Conservation (phyloP, 2,888 invertebrate species). For the Cephus nigrinus region DNA sequence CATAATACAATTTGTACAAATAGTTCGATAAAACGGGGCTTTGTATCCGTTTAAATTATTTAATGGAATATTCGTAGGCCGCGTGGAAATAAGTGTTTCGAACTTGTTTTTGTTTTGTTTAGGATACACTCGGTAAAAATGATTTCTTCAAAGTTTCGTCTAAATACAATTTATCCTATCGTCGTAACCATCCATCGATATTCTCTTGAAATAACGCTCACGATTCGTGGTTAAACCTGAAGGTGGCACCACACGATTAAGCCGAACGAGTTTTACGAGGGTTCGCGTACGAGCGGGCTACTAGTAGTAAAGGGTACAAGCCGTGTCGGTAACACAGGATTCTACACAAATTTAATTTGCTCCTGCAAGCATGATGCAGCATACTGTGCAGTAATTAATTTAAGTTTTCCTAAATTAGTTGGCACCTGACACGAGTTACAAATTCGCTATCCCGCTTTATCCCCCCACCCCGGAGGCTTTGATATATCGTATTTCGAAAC, state of each 20-base stretch:
- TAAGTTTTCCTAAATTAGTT: slow-evolving; percentile 20
- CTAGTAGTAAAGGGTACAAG: neutral
- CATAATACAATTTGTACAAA: neutral
- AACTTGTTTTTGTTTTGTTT: no score
- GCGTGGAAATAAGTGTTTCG: no score
- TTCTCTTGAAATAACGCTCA: neutral
- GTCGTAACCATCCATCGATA: neutral
- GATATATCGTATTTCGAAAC: slow-evolving; percentile 19
- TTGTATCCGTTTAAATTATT: neutral
- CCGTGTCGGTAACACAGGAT: slow-evolving; percentile 14
- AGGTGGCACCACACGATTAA: neutral
- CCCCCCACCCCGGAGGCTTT: neutral
- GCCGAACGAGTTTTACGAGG: neutral
- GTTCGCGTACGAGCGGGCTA: neutral
- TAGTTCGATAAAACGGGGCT: neutral
- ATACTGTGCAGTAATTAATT: slow-evolving; percentile 15
- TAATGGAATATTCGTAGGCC: neutral
- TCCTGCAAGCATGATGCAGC: neutral
- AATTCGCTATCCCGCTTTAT: slow-evolving; percentile 4
- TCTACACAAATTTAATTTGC: slow-evolving; percentile 2
- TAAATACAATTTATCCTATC: neutral
- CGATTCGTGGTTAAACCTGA: neutral
- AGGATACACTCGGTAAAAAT: neutral
- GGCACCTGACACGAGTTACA: slow-evolving; percentile 19
- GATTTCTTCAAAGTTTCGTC: neutral